Evolutionary conservation across 1,140 invertebrate species (phyloP).

Genomic region (Oscheius sp.): DNA sequence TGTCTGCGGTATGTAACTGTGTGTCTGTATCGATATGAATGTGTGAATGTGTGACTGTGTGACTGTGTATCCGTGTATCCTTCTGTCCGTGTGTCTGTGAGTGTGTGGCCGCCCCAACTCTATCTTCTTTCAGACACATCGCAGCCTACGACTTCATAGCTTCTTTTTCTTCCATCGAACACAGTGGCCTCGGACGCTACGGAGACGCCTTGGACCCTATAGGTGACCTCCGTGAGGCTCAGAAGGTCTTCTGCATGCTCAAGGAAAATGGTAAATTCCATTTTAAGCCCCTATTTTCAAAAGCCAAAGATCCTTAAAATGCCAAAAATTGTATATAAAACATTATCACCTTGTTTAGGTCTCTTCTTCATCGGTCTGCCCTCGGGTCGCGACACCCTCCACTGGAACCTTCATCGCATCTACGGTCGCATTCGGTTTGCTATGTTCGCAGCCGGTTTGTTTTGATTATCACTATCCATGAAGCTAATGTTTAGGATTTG

Average conservation of each 20-base stretch:
- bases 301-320: too few species aligned
- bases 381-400: conserved; percentile 1
- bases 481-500: background rate
- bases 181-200: conserved; percentile 12
- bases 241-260: conserved; percentile 20
- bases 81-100: too few species aligned
- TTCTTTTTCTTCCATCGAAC: conserved; percentile 20
- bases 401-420: conserved; percentile 24
- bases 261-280: too few species aligned
- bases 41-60: too few species aligned
- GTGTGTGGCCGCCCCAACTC: too few species aligned
- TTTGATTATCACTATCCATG: background rate
- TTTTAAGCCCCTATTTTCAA: too few species aligned
- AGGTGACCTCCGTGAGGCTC: conserved; percentile 8
- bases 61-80: too few species aligned
- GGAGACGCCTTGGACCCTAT: conserved; percentile 20
- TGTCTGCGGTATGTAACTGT: too few species aligned
- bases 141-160: conserved; percentile 11
- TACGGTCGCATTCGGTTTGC: conserved; percentile 24
- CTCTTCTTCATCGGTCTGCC: conserved; percentile 24
- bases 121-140: background rate
- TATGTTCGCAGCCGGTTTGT: conserved; percentile 1
- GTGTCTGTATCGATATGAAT: too few species aligned
- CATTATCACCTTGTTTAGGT: too few species aligned
- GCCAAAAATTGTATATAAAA: too few species aligned